Evolutionary conservation across 2,113 vertebrate genomes (phyloP), one percentile per base, ranked within the genome.

Genomic region (Cichladusa arquata): DNA sequence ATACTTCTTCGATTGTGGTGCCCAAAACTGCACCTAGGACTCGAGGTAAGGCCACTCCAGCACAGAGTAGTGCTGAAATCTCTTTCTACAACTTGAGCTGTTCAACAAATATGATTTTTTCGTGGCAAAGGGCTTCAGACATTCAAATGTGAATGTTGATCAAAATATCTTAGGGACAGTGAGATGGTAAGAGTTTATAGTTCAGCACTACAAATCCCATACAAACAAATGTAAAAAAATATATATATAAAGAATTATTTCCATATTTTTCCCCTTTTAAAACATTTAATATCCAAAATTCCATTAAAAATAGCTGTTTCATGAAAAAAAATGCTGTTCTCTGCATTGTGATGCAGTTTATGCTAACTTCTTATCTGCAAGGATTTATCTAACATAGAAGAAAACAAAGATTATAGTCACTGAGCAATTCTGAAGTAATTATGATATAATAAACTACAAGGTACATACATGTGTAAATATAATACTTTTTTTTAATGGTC

Each of bases 1-100:
- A 53, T 38, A 18, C 4, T 70, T 61, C 24, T 56, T 31, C 6
- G 14, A 25, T 8, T 34, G 13, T 18, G 24, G 11, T 31, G 19
- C 19, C n/a, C 28, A 38, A 56, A 73, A 47, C 40, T 38, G 19
- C 40, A 25, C 6, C 22, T 20, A 71, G 29, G 20, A 56, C 29
- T 71, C 0, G 1, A 56, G 13, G 11, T 34, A n/a, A n/a, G 8
- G 20, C 7, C 0, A 0, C 20, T 31, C 24, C 8, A 47, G 29
- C 12, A 34, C 7, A 34, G 40, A 47, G 56, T 3, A 24, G 29
- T 19, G 23, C 56, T 31, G 38, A 77, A 72, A 47, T 42, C 3
- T 19, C 18, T 78, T 90, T 42, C 40, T 19, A 34, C 28, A 60
- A 38, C 4, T 53, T 71, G 4, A 83, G 2, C 18, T 47, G 8